Percentiles rank a stretch among this genome's conserved stretches.
phyloP scores from a whole-genome alignment of 1,140 invertebrate species.

The Drosophila fuyamai region DNA sequence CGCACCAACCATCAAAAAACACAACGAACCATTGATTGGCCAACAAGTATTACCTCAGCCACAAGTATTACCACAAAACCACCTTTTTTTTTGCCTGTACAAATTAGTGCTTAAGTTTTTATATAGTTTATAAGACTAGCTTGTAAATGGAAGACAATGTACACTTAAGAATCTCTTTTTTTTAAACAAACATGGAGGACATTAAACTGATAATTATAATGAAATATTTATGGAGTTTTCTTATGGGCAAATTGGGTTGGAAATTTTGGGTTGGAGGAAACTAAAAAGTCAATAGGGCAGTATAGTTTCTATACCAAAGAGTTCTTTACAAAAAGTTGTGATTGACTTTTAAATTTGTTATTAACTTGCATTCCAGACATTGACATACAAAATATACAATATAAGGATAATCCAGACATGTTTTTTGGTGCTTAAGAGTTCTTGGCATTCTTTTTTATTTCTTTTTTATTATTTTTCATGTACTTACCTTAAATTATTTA shows the following conservation, averaged over 20 bases:
- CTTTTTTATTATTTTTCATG: not conserved
- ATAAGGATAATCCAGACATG: no score
- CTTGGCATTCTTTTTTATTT: not conserved
- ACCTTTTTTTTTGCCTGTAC: constrained; percentile 56
- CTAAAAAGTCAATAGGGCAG: no score
- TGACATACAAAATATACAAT: no score
- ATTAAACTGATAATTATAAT: constrained; percentile 66
- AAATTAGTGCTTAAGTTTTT: constrained; percentile 66
- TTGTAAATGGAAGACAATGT: constrained; percentile 80
- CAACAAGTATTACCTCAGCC: constrained; percentile 40
- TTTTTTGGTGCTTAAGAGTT: no score
- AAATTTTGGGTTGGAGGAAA: not conserved
- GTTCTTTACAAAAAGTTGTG: no score
- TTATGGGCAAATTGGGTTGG: not conserved
- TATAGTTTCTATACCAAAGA: no score
- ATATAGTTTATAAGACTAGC: constrained; percentile 57
- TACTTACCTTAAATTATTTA: not conserved
- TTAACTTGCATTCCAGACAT: no score
- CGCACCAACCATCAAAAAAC: constrained; percentile 31
- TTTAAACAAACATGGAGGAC: constrained; percentile 72
- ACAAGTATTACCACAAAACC: constrained; percentile 39
- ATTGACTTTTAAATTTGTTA: no score
- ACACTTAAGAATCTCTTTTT: constrained; percentile 53
- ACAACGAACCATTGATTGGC: constrained; percentile 64
- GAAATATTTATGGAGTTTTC: constrained; percentile 9